Base-by-base conservation (phyloP, 2,113 vertebrate species). In the Nymphicus hollandicus region DNA sequence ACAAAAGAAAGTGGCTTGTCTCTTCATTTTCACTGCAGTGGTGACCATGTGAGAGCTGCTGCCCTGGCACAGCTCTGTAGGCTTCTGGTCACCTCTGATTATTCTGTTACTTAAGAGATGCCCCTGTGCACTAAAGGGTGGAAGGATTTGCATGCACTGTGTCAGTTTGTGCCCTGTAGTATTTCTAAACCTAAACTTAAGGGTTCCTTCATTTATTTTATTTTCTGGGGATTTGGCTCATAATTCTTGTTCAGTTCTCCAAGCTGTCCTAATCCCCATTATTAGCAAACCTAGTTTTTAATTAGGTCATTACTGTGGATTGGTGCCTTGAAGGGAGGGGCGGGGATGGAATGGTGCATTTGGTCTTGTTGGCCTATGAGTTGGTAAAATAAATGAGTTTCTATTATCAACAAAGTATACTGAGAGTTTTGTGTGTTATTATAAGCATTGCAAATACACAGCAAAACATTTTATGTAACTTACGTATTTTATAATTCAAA, bases 371-470 rank as follows among this genome's bases (percentile, higher is more conserved):
- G 69, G 56, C 31, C 37, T 35, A 10, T 18, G n/a, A 76, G 31
- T 35, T 61, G 29, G 31, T 87, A 76, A 92, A 76, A 58, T 29
- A 88, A 83, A 39, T 12, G 3, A 35, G 27, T 28, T 88, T 47
- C 24, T 63, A 3, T 64, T 92, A 69, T 28, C n/a, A 44, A 1
- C 24, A 8, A 15, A 25, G 20, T 72, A 44, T 64, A 19, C 11
- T 29, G 27, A 35, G 43, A 4, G 9, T 16, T 70, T 37, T 25
- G 9, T 60, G 11, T 69, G 19, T 68, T 68, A 53, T 0, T 0
- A 61, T 52, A 49, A 16, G 2, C 33, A 39, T 9, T 52, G 37
- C n/a, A 68, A 52, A 53, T 28, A 28, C 6, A 33, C 64, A 58
- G 29, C 16, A 43, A 72, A 58, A 37, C 17, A 2, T 63, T 71